These are phyloP conservation scores for Drosophila sucinea DNA, from an alignment of 1,140 invertebrate species.

Conservation along the genomic window DNA sequence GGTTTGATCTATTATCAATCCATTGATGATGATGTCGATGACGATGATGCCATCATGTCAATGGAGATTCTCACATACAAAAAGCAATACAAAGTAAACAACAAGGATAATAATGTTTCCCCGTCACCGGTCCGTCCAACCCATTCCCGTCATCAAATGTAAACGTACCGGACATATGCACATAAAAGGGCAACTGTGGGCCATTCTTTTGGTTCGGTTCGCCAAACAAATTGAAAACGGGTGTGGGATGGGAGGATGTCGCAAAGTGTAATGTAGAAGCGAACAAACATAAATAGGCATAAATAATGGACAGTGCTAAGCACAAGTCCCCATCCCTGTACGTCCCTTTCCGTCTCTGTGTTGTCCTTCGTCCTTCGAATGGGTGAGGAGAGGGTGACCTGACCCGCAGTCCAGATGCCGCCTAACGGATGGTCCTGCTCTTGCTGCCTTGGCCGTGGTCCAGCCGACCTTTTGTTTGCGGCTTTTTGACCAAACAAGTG, in stretches of 20 bases:
- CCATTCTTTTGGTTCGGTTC: slow-evolving; percentile 19
- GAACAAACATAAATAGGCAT: slow-evolving; percentile 59
- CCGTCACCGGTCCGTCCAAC: not conserved
- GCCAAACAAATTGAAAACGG: slow-evolving; percentile 17
- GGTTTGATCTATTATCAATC: not conserved
- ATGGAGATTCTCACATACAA: not conserved
- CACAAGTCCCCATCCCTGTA: not conserved
- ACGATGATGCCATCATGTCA: slow-evolving; percentile 4
- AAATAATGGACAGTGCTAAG: slow-evolving; percentile 56
- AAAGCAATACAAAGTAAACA: not conserved
- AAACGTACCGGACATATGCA: slow-evolving; percentile 23
- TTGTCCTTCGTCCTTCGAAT: not conserved
- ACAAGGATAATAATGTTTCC: slow-evolving; percentile 11
- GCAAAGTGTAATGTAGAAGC: slow-evolving; percentile 54
- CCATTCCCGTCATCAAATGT: slow-evolving; percentile 7
- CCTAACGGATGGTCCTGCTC: slow-evolving; percentile 9
- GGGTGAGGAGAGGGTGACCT: slow-evolving; percentile 26
- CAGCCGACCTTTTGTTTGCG: slow-evolving; percentile 64
- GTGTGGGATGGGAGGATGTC: slow-evolving; percentile 10
- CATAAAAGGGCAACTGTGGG: slow-evolving; percentile 31
- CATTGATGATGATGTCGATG: not conserved
- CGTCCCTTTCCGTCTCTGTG: not conserved
- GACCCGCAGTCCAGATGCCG: slow-evolving; percentile 15
- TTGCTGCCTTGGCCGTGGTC: slow-evolving; percentile 37
- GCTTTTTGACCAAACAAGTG: slow-evolving; percentile 77